Evolutionary conservation across 2,888 invertebrate genomes (phyloP), one percentile per base, ranked within the genome.

Genomic region (Griposia aprilina): DNA sequence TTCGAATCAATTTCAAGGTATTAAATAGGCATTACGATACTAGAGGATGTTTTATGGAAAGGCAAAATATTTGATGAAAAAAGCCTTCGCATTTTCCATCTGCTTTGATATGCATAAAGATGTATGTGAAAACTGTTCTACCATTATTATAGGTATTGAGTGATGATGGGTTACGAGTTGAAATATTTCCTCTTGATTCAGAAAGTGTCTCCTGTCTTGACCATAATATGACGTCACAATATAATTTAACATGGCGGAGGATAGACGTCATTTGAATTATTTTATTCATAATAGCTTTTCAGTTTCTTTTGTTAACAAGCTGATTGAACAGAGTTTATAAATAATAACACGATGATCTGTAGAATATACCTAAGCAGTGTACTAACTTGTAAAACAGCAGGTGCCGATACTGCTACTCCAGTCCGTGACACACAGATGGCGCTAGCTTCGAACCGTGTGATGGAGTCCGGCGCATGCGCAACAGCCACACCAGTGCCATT

Each of bases 301-400:
- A 41, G 10, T 17, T n/a, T 45, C 0, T 66, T 45, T 66, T 26
- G n/a, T 26, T 66, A 17, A 26, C n/a, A n/a, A 41, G 17, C 41
- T 10, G n/a, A 20, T 66, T 17, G 15, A 36, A n/a, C n/a, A n/a
- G 10, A 36, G 1, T n/a, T n/a, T 0, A 26, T 45, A 15, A n/a
- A 60, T 36, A 17, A 41, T 65, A 15, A 41, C 65, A 41, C n/a
- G n/a, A 65, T 48, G n/a, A n/a, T n/a, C 30, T 50, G 30, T 68
- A 30, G 30, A 50, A 15, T 50, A 30, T 55, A n/a, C n/a, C n/a
- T n/a, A 23, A 52, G 30, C 8, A 74, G n/a, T 10, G n/a, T 41
- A 70, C 80, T 80, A 97, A 99, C 98, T 94, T 98, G 98, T 73
- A 99, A 97, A 0, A 97, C 96, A 45, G 98, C 97, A 0, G 96